A percentile compares a stretch with the other conserved stretches of the same genome.
Conservation (phyloP, 2,797 vertebrate genomes). For the Tragopan temminckii region DNA sequence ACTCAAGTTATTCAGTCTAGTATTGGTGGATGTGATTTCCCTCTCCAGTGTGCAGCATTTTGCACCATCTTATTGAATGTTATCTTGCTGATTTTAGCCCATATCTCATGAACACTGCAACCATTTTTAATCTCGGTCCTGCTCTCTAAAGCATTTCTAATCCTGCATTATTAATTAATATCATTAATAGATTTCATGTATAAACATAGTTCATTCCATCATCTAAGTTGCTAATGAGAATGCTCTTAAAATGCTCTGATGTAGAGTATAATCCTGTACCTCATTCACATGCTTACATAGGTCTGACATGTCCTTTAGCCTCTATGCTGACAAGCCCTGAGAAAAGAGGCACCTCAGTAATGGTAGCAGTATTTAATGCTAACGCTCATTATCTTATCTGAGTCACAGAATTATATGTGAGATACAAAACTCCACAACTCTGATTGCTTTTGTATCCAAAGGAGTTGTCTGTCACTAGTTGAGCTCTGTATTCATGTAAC, state of each 20-base stretch:
- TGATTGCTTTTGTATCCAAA: background rate
- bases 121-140: background rate
- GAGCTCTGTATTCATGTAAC: background rate
- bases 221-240: background rate
- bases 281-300: background rate
- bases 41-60: background rate
- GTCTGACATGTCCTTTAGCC: background rate
- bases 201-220: background rate
- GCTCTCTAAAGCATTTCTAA: background rate
- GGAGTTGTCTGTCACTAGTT: background rate
- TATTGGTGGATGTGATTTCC: background rate
- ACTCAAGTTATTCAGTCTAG: background rate
- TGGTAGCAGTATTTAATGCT: background rate
- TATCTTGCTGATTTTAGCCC: background rate
- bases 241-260: background rate
- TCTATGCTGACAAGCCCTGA: background rate
- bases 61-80: background rate
- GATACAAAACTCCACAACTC: background rate
- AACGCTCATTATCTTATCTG: background rate
- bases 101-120: background rate
- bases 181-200: background rate
- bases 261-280: background rate
- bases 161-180: background rate
- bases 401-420: background rate
- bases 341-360: background rate